These are phyloP conservation scores for Lonchura striata DNA, from an alignment of 2,113 vertebrate genomes.

Conservation along the genomic window DNA sequence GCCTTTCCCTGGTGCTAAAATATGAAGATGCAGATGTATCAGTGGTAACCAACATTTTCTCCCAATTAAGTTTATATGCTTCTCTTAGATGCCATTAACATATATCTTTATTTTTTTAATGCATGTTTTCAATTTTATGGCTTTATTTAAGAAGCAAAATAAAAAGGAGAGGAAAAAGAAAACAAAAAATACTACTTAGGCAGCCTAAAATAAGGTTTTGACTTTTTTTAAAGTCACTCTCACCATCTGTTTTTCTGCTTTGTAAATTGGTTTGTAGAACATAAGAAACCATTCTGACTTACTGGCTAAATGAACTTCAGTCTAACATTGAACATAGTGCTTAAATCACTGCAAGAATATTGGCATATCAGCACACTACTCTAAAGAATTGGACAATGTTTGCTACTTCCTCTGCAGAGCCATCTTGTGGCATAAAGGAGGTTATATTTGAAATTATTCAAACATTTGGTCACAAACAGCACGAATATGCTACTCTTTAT, in stretches of 20 bases:
- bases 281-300: constrained; percentile 35
- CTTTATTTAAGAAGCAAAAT: constrained; percentile 62
- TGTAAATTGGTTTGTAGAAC: constrained; percentile 20
- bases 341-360: constrained; percentile 53
- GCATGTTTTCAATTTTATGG: constrained; percentile 33
- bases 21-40: constrained; percentile 61
- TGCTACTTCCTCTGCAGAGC: constrained; percentile 31
- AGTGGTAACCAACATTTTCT: constrained; percentile 53
- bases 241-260: constrained; percentile 54
- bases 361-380: not conserved
- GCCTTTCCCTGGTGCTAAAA: constrained; percentile 58
- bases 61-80: constrained; percentile 56
- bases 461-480: not conserved
- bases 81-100: constrained; percentile 42
- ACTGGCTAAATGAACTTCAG: constrained; percentile 53
- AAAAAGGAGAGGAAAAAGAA: constrained; percentile 23
- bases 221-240: constrained; percentile 12
- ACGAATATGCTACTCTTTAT: not conserved
- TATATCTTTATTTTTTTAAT: constrained; percentile 62
- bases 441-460: not conserved
- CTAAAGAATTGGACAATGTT: not conserved
- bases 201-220: constrained; percentile 29
- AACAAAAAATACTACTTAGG: not conserved
- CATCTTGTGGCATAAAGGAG: constrained; percentile 26
- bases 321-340: constrained; percentile 8